Percentiles rank a stretch among this genome's conserved stretches.
phyloP scores from a whole-genome alignment of 2,113 vertebrate genomes.

The Bostrychus sinensis region DNA sequence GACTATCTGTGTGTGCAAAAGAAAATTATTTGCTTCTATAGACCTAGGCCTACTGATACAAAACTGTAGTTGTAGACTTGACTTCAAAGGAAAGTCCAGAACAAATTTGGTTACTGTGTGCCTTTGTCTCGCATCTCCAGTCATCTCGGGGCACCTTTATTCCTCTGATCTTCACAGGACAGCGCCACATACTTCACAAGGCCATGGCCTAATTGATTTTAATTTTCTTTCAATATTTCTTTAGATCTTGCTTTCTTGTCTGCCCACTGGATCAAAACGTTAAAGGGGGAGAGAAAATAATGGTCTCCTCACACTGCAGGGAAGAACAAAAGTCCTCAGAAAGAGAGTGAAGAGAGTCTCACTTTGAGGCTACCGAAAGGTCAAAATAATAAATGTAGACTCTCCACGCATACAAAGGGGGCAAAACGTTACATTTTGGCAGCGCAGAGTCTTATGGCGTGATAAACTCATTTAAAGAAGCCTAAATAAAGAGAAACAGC shows the following conservation, averaged over 20 bases:
- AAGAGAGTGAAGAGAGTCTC: constrained; percentile 68
- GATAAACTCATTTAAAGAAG: constrained; percentile 87
- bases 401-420: constrained; percentile 78
- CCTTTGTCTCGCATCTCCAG: constrained; percentile 63
- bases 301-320: constrained; percentile 68
- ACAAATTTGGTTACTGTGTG: constrained; percentile 74
- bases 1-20: too few relatives aligned
- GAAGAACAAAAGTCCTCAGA: constrained; percentile 77
- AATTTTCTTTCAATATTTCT: constrained; percentile 82
- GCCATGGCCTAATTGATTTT: constrained; percentile 86
- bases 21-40: too few relatives aligned
- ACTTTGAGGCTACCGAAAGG: constrained; percentile 84
- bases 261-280: constrained; percentile 79
- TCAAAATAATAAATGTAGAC: constrained; percentile 92
- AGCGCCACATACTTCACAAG: constrained; percentile 70
- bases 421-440: constrained; percentile 85
- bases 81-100: constrained; percentile 70
- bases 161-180: constrained; percentile 73
- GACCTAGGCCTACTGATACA: too few relatives aligned
- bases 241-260: constrained; percentile 77
- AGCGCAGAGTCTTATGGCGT: constrained; percentile 81
- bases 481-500: constrained; percentile 81
- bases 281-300: constrained; percentile 57
- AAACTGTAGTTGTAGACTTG: constrained; percentile 19
- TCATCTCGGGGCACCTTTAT: constrained; percentile 63